Evolutionary conservation across 2,888 invertebrate genomes (phyloP).

Genomic region (Sarcophaga subvicina): DNA sequence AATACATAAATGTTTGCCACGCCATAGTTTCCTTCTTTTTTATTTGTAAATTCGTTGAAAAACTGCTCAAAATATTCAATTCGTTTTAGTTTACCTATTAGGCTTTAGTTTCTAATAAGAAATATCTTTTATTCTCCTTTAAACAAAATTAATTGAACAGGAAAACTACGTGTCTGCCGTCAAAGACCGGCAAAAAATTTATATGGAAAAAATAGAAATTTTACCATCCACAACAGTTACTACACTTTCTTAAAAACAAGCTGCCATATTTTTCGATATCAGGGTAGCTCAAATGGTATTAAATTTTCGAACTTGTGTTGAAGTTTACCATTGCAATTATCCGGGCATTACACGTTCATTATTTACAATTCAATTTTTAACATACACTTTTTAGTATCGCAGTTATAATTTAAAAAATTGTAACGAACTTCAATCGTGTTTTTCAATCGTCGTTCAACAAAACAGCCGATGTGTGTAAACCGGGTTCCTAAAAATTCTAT

Average conservation of each 20-base stretch:
- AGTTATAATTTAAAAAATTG: no score
- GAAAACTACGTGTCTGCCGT: constrained; percentile 30
- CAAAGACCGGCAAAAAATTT: constrained; percentile 52
- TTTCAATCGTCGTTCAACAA: no score
- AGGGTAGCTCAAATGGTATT: background rate
- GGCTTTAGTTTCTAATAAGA: background rate
- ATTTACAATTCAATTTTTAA: no score
- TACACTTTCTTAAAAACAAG: background rate
- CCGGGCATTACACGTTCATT: no score
- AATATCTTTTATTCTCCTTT: background rate
- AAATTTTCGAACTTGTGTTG: background rate
- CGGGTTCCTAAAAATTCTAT: no score
- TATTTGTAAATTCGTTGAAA: constrained; percentile 13
- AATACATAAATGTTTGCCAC: constrained; percentile 37
- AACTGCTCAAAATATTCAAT: background rate
- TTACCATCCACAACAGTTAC: constrained; percentile 6
- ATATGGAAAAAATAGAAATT: constrained; percentile 2
- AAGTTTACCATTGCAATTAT: no score
- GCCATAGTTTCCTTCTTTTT: constrained; percentile 44
- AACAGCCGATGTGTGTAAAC: no score
- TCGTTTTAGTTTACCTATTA: background rate
- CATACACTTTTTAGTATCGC: no score
- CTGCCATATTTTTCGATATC: background rate
- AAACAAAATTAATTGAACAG: constrained; percentile 3
- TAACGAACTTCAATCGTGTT: no score